Percentiles rank a stretch among this genome's conserved stretches.
These are phyloP conservation scores for Furcifer pardalis DNA, from an alignment of 2,797 vertebrate genomes.

Conservation along the genomic window DNA sequence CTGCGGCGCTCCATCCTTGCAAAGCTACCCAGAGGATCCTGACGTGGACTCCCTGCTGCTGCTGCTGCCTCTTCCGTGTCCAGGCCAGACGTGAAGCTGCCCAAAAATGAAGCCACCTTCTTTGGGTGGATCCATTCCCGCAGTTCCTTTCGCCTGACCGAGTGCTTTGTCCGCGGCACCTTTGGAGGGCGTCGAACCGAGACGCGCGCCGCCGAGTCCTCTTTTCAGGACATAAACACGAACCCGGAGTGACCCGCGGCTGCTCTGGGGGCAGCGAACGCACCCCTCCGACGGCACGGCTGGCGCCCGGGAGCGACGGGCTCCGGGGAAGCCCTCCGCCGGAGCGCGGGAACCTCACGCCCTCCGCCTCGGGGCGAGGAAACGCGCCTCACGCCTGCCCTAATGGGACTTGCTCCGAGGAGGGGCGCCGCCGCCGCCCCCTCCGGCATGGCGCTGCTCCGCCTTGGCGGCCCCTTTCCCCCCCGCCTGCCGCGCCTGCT, in stretches of 20 bases:
- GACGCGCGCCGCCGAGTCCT: not conserved
- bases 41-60: no score
- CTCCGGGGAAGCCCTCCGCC: no score
- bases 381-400: not conserved
- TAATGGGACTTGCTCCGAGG: not conserved
- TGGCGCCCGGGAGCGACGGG: no score
- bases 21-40: not conserved
- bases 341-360: not conserved
- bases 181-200: not conserved
- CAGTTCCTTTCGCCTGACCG: no score
- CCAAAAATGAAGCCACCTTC: no score
- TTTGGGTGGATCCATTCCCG: no score
- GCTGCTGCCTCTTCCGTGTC: no score
- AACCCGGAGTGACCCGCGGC: not conserved
- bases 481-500: not conserved
- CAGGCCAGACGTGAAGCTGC: no score
- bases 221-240: not conserved
- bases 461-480: not conserved
- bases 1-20: not conserved
- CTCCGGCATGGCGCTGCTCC: no score
- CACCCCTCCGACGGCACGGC: no score
- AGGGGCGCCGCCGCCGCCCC: not conserved
- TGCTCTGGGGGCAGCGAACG: no score
- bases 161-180: no score
- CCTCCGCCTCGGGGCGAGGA: not conserved